A percentile compares a stretch with the other conserved stretches of the same genome.
Conservation (phyloP, 2,113 vertebrate species). For the Aix galericulata region DNA sequence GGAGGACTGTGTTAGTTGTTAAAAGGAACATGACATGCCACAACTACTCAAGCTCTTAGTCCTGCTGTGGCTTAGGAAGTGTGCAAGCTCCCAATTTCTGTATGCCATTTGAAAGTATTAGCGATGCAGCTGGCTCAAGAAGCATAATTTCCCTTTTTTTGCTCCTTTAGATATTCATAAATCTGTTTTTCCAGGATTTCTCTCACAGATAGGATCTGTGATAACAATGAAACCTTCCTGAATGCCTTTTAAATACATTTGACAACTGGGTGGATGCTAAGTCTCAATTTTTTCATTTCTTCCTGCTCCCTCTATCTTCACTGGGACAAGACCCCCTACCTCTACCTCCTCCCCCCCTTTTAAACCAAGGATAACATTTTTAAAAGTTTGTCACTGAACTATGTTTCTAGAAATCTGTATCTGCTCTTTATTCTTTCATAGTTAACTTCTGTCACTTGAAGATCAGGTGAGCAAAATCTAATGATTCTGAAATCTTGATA, state of each 20-base stretch:
- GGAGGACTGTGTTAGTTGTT: background rate
- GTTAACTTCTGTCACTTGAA: background rate
- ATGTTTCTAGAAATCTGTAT: background rate
- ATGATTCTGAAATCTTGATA: background rate
- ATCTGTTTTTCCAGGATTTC: background rate
- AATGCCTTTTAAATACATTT: background rate
- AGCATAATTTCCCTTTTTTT: background rate
- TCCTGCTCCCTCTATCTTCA: background rate
- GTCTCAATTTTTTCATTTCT: background rate
- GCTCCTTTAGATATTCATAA: background rate
- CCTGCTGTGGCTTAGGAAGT: background rate
- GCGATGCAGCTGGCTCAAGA: background rate
- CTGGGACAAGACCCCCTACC: no score
- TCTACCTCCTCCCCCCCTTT: background rate
- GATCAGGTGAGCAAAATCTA: background rate
- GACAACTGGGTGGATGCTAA: accelerated
- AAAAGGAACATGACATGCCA: background rate
- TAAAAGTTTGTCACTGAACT: background rate
- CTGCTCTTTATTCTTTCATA: background rate
- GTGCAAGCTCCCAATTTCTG: background rate
- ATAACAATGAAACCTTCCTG: background rate
- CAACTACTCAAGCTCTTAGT: background rate
- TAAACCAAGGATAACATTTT: background rate
- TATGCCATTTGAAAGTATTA: background rate
- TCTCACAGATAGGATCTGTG: background rate